Evolutionary conservation across 2,113 vertebrate genomes (phyloP).

Genomic region (Montifringilla adamsi): DNA sequence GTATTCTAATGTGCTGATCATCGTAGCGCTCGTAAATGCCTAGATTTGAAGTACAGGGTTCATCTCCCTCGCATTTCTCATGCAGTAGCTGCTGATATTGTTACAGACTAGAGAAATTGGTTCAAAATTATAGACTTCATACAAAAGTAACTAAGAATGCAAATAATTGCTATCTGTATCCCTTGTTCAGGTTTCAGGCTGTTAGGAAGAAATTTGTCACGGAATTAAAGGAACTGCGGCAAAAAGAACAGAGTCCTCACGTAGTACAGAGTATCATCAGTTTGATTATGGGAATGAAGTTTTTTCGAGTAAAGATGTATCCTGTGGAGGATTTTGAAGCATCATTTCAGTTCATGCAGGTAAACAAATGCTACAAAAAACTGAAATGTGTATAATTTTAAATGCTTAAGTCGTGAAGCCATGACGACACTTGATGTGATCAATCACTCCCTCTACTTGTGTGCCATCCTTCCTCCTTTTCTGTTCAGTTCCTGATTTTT

Average conservation of each 20-base stretch:
- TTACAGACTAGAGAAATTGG: not conserved
- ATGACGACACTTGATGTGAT: not conserved
- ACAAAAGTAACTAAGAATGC: not conserved
- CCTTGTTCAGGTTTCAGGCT: conserved; percentile 88
- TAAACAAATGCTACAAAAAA: conserved; percentile 24
- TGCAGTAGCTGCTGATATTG: not conserved
- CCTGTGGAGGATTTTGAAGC: conserved; percentile 98
- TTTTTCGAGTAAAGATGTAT: conserved; percentile 99
- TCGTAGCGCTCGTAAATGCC: not conserved
- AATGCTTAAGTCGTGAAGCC: not conserved
- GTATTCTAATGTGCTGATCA: not conserved
- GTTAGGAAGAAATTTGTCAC: conserved; percentile 99
- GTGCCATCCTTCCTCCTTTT: not conserved
- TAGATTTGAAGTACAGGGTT: not conserved
- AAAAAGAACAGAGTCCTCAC: conserved; percentile 94
- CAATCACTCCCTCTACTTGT: not conserved
- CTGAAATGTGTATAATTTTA: not conserved
- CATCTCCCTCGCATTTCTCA: not conserved
- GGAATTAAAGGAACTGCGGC: conserved; percentile 92
- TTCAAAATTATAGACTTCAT: not conserved
- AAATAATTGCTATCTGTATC: not conserved
- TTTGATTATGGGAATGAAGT: conserved; percentile 99
- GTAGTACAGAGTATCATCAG: conserved; percentile 96
- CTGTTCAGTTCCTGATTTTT: not conserved
- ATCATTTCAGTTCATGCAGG: conserved; percentile 99